phyloP scores from a whole-genome alignment of 2,797 vertebrate species.

The Parambassis ranga region DNA sequence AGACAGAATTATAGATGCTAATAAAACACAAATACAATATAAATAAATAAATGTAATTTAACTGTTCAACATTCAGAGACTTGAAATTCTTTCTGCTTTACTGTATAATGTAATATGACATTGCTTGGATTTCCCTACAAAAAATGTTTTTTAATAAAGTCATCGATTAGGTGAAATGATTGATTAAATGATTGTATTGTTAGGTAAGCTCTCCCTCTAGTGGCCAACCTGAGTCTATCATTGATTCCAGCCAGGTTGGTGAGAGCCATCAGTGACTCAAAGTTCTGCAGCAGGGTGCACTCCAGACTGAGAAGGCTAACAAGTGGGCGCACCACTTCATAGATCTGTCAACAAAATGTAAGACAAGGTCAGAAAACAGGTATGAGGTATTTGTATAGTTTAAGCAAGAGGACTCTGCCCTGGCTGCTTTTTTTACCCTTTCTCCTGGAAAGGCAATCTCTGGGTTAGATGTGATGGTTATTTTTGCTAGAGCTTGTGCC shows the following conservation, averaged over 20 bases:
- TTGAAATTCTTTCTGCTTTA: background rate
- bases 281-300: constrained; percentile 92
- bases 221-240: constrained; percentile 90
- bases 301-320: constrained; percentile 88
- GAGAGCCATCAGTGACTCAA: constrained; percentile 95
- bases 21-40: background rate
- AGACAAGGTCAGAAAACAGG: background rate
- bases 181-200: too few relatives aligned
- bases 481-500: constrained; percentile 95
- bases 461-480: constrained; percentile 96
- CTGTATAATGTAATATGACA: background rate
- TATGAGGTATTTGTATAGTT: background rate
- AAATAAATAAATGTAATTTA: background rate
- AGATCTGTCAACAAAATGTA: constrained; percentile 81
- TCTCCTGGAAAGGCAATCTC: constrained; percentile 97
- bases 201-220: constrained; percentile 46
- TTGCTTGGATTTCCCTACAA: background rate
- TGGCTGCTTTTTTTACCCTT: constrained; percentile 76
- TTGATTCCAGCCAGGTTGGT: constrained; percentile 95
- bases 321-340: constrained; percentile 93
- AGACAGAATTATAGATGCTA: too few relatives aligned
- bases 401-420: background rate
- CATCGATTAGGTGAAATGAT: background rate
- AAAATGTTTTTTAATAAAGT: background rate
- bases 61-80: background rate